Conservation (phyloP, 2,888 invertebrate genomes). For the Drosophila parthenogenetica region DNA sequence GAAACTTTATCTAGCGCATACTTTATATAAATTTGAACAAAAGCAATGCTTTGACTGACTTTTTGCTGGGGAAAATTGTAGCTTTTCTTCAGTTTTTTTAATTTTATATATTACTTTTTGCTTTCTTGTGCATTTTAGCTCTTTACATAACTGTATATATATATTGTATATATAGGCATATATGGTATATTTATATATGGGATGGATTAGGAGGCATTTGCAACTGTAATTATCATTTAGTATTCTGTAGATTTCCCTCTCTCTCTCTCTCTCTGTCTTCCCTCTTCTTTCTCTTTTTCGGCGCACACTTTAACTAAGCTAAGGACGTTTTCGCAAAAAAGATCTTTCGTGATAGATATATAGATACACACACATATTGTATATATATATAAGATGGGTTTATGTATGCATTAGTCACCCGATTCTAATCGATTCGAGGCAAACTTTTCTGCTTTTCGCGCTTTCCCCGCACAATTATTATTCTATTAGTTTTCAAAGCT, state of each 20-base stretch:
- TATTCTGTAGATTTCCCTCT: slow-evolving; percentile 31
- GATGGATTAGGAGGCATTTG: slow-evolving; percentile 34
- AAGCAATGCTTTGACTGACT: slow-evolving; percentile 24
- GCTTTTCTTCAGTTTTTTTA: neutral
- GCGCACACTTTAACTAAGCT: slow-evolving; percentile 68
- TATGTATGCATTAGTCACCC: slow-evolving; percentile 34
- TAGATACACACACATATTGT: slow-evolving; percentile 25
- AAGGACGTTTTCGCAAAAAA: slow-evolving; percentile 81
- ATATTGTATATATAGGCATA: slow-evolving; percentile 30
- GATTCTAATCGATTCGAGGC: slow-evolving; percentile 15
- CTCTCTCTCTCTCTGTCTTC: neutral
- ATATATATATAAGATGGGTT: slow-evolving; percentile 27
- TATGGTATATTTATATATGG: slow-evolving; percentile 32
- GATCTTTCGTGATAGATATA: slow-evolving; percentile 62
- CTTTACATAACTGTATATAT: slow-evolving; percentile 18
- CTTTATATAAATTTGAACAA: slow-evolving; percentile 13
- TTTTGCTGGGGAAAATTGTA: slow-evolving; percentile 1
- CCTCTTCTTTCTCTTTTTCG: slow-evolving; percentile 5
- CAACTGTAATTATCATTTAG: slow-evolving; percentile 35
- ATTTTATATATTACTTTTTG: neutral
- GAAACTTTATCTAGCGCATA: slow-evolving; percentile 8
- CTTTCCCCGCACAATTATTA: slow-evolving; percentile 48
- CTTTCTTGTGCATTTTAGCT: slow-evolving; percentile 17
- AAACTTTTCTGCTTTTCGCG: neutral
- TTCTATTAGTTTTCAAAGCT: slow-evolving; percentile 68